Conservation (phyloP, 1,140 invertebrate species). For the Drosophila pachea region DNA sequence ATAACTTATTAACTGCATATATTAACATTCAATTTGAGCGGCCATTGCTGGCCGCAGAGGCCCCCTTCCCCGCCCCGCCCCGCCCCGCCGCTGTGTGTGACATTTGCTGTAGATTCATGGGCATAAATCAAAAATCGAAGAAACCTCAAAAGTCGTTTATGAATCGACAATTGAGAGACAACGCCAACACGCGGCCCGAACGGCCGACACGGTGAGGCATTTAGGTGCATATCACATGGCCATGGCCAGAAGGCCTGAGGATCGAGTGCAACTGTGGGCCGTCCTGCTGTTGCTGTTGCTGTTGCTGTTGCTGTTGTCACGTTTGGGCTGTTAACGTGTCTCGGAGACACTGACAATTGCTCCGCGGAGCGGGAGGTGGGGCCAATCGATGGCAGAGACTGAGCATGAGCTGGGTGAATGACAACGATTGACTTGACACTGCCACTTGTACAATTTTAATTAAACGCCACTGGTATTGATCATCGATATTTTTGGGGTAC, state of each 20-base stretch:
- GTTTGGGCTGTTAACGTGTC: conserved; percentile 76
- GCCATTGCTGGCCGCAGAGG: conserved; percentile 52
- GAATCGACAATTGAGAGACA: conserved; percentile 73
- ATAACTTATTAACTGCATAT: conserved; percentile 77
- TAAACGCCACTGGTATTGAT: conserved; percentile 75
- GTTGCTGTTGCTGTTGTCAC: conserved; percentile 64
- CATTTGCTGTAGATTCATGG: conserved; percentile 64
- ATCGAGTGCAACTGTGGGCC: conserved; percentile 27
- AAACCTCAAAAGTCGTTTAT: conserved; percentile 63
- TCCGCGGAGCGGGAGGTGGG: neutral
- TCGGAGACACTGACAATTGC: conserved; percentile 38
- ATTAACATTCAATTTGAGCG: conserved; percentile 78
- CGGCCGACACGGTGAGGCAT: conserved; percentile 42
- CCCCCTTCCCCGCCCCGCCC: neutral
- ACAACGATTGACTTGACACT: conserved; percentile 62
- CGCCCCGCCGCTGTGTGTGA: conserved; percentile 28
- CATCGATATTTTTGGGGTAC: conserved; percentile 39
- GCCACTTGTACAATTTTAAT: conserved; percentile 77
- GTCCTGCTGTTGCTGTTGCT: conserved; percentile 52
- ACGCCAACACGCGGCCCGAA: conserved; percentile 49
- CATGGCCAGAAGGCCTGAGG: conserved; percentile 17
- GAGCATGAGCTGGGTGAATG: conserved; percentile 27
- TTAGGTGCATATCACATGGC: conserved; percentile 37
- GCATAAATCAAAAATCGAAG: conserved; percentile 76
- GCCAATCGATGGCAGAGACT: neutral